Base-by-base conservation (phyloP, 2,888 invertebrate genomes). In the Atethmia centrago region DNA sequence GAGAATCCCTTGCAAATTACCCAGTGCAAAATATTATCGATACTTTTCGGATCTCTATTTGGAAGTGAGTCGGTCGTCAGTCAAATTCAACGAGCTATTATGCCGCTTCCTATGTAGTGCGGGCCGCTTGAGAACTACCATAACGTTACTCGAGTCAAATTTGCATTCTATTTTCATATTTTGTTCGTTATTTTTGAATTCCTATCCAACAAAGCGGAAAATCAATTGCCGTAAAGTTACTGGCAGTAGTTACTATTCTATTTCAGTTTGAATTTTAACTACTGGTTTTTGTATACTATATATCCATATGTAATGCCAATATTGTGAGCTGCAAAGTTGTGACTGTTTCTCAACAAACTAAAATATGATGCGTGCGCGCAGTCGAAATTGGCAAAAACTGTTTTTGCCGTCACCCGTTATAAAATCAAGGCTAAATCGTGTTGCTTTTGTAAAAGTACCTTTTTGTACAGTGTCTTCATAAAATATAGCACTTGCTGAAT, bases 1-100 rank as follows among this genome's bases (percentile, higher is more conserved):
- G 3, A 55, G 14, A 28, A 31, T n/a, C 9, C 1, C 3, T 5
- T 42, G n/a, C 0, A 16, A 55, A 31, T 3, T 14, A 2, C 61
- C n/a, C 47, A 80, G n/a, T 74, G 31, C 45, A 64, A 64, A 75
- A 66, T 67, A 31, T n/a, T 51, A 76, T 78, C 81, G 82, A 81
- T 56, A 56, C 12, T 25, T 53, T 81, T 77, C 40, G 51, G 25
- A 42, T 31, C 82, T 45, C 82, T 81, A 94, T 94, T 93, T 92
- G 89, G 88, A 85, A 88, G 83, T 85, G 87, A 89, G 85, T 84
- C 87, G 62, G 76, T 67, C 88, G 89, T 91, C 90, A 90, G 85
- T 91, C 91, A 90, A 91, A 92, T 87, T 88, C 90, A 91, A 92
- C 88, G 87, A 89, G 87, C 89, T 84, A 94, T 92, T 92, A 92